Evolutionary conservation across 2,113 vertebrate species (phyloP).

Genomic region (Grallaria varia): DNA sequence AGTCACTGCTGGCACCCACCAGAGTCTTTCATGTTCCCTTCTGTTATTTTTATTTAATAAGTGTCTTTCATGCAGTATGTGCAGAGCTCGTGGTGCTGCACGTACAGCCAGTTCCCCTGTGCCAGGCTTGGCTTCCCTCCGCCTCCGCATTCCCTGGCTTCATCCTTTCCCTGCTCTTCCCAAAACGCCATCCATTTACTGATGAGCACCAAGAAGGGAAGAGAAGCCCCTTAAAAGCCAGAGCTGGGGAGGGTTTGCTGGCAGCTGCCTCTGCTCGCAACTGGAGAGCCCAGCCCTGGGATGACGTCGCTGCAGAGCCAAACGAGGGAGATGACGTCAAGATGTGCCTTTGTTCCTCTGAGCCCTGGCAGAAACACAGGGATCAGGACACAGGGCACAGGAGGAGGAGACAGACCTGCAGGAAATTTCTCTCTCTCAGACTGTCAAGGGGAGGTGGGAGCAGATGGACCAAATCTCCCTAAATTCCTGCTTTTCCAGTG

Average conservation of each 20-base stretch:
- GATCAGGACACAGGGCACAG: not conserved
- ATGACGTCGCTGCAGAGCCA: accelerated
- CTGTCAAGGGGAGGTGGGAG: not conserved
- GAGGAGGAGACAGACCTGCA: not conserved
- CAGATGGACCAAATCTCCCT: not conserved
- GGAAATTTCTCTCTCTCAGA: not conserved
- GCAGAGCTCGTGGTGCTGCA: constrained; percentile 25
- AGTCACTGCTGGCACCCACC: constrained; percentile 44
- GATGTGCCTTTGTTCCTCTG: not conserved
- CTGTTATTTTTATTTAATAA: constrained; percentile 26
- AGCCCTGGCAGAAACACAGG: not conserved
- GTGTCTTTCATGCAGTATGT: constrained; percentile 17
- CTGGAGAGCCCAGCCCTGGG: constrained; percentile 9
- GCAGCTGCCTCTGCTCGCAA: not conserved
- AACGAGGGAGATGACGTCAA: not conserved
- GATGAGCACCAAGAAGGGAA: not conserved
- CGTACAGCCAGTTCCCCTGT: constrained; percentile 15
- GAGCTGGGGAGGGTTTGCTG: not conserved
- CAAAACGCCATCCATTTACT: not conserved
- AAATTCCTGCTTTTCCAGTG: not conserved
- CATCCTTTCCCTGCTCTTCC: not conserved
- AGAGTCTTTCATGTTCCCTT: constrained; percentile 40
- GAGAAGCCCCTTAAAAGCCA: not conserved
- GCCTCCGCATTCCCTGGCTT: not conserved
- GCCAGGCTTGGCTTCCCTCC: constrained; percentile 35